Percentiles rank a stretch among this genome's conserved stretches.
Conservation (phyloP, 2,888 invertebrate species). For the Quadroppia sp. region DNA sequence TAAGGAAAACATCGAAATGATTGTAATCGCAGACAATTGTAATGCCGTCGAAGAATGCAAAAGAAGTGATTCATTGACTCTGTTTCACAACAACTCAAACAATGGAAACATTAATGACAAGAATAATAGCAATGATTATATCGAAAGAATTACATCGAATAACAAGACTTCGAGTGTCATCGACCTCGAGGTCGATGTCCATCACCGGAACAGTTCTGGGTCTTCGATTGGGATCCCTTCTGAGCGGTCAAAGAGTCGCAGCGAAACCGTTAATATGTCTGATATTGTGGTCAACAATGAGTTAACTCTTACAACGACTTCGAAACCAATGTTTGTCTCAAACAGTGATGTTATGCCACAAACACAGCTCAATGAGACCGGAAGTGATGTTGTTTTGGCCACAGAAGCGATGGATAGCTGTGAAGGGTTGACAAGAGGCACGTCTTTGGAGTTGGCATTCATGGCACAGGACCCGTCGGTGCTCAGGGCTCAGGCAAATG, state of each 20-base stretch:
- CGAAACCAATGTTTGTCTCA: not conserved
- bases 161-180: constrained; percentile 29
- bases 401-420: not conserved
- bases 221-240: constrained; percentile 51
- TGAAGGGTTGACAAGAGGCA: constrained; percentile 54
- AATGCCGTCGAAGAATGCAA: not conserved
- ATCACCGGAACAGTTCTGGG: constrained; percentile 60
- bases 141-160: constrained; percentile 49
- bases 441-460: constrained; percentile 60
- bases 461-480: constrained; percentile 50
- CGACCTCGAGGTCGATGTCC: constrained; percentile 87
- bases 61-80: not conserved
- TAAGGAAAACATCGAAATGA: constrained; percentile 27
- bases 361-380: not conserved
- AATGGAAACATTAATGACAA: not conserved
- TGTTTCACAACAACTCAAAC: not conserved
- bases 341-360: not conserved
- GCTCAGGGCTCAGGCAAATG: constrained; percentile 44
- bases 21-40: constrained; percentile 27
- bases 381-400: not conserved
- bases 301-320: not conserved
- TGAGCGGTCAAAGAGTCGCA: constrained; percentile 1
- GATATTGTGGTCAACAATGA: not conserved
- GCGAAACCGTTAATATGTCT: not conserved
- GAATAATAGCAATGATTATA: constrained; percentile 12